Evolutionary conservation across 2,797 vertebrate genomes (phyloP).

Genomic region (Poeciliopsis presidionis): DNA sequence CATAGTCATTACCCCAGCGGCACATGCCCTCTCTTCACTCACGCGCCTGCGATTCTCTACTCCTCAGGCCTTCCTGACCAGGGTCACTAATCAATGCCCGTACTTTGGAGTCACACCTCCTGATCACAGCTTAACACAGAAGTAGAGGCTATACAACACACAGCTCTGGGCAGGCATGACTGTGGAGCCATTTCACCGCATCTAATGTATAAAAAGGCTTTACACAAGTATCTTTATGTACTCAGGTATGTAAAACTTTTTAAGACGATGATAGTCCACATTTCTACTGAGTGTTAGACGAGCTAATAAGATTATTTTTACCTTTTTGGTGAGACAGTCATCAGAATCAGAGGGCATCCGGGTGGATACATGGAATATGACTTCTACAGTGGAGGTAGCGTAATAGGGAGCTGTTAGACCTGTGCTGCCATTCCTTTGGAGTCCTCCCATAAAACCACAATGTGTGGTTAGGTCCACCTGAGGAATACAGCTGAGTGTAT

Average conservation of each 20-base stretch:
- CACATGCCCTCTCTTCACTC: constrained; percentile 81
- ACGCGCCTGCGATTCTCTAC: constrained; percentile 66
- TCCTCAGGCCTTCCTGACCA: constrained; percentile 73
- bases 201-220: constrained; percentile 24
- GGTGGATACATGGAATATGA: constrained; percentile 98
- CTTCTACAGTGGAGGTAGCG: constrained; percentile 96
- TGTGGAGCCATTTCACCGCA: constrained; percentile 73
- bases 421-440: constrained; percentile 97
- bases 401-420: constrained; percentile 96
- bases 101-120: constrained; percentile 73
- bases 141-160: constrained; percentile 65
- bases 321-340: constrained; percentile 97
- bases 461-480: constrained; percentile 96
- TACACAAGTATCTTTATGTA: background rate
- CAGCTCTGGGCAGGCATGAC: constrained; percentile 51
- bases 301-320: constrained; percentile 50
- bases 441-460: constrained; percentile 97
- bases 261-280: background rate
- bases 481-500: constrained; percentile 10
- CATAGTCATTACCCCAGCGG: constrained; percentile 82
- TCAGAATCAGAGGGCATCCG: constrained; percentile 95
- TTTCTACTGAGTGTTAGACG: background rate
- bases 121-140: constrained; percentile 74
- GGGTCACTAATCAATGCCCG: constrained; percentile 76
- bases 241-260: constrained; percentile 5